phyloP scores from a whole-genome alignment of 2,113 vertebrate species.

The Thalassoma bifasciatum region DNA sequence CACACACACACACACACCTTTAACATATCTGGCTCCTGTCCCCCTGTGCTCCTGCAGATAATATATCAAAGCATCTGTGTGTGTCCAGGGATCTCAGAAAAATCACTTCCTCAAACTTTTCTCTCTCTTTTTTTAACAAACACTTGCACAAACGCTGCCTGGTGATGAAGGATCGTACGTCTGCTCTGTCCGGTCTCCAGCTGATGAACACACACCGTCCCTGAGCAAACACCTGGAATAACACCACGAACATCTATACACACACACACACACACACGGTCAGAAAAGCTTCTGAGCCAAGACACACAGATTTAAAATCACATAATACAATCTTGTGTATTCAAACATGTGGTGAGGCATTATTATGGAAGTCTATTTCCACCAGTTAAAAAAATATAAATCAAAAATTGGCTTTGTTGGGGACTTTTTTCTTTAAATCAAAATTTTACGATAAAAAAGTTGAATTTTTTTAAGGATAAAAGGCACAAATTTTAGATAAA shows the following conservation, averaged over 20 bases:
- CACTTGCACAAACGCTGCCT: slow-evolving; percentile 20
- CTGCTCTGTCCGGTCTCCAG: slow-evolving; percentile 66
- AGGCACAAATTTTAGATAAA: no score
- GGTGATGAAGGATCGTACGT: slow-evolving; percentile 77
- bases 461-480: no score
- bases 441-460: no score
- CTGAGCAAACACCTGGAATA: slow-evolving; percentile 76
- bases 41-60: slow-evolving; percentile 80
- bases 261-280: not conserved
- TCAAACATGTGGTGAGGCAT: no score
- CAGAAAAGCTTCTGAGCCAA: slow-evolving; percentile 29
- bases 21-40: slow-evolving; percentile 36
- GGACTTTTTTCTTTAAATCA: no score
- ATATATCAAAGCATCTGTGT: slow-evolving; percentile 86
- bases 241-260: slow-evolving; percentile 55
- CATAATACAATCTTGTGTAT: slow-evolving; percentile 4
- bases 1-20: no score
- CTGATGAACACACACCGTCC: slow-evolving; percentile 67
- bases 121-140: slow-evolving; percentile 13
- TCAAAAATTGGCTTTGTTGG: no score
- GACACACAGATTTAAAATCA: slow-evolving; percentile 20
- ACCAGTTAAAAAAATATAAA: no score
- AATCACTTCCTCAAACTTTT: slow-evolving; percentile 61
- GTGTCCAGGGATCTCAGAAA: slow-evolving; percentile 64
- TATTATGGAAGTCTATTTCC: no score